Evolutionary conservation across 2,888 invertebrate species (phyloP).

Genomic region (Mystacides longicornis): DNA sequence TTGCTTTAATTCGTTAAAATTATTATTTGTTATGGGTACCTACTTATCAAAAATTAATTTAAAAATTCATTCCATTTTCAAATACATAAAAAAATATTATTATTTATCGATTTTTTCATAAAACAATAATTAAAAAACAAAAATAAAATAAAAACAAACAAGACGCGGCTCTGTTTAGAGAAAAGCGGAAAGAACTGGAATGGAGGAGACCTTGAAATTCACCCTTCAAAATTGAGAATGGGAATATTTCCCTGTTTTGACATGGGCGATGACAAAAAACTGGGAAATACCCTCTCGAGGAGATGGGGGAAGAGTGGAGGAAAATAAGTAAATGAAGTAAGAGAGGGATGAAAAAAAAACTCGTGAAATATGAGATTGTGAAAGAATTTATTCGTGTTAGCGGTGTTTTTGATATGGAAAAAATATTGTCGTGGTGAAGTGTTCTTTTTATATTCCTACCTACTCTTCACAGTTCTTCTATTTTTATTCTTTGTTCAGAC

Average conservation of each 20-base stretch:
- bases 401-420: slow-evolving; percentile 11
- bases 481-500: too few species aligned
- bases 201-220: slow-evolving; percentile 11
- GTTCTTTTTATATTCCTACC: too few species aligned
- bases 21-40: too few species aligned
- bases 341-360: slow-evolving; percentile 11
- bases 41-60: too few species aligned
- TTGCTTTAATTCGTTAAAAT: too few species aligned
- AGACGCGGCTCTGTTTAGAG: background rate
- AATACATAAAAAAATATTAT: background rate
- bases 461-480: background rate
- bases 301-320: background rate
- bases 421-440: slow-evolving; percentile 1
- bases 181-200: background rate
- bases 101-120: background rate
- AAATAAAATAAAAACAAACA: background rate
- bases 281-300: slow-evolving; percentile 10
- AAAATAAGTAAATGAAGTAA: background rate
- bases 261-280: slow-evolving; percentile 13
- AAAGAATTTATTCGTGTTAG: slow-evolving; percentile 11
- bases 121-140: background rate
- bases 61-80: too few species aligned
- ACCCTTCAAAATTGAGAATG: slow-evolving; percentile 9
- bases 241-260: slow-evolving; percentile 10
- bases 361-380: slow-evolving; percentile 16